Percentiles rank a stretch among this genome's conserved stretches.
Evolutionary conservation across 2,113 vertebrate genomes (phyloP).

Genomic region (Tragelaphus strepsiceros): DNA sequence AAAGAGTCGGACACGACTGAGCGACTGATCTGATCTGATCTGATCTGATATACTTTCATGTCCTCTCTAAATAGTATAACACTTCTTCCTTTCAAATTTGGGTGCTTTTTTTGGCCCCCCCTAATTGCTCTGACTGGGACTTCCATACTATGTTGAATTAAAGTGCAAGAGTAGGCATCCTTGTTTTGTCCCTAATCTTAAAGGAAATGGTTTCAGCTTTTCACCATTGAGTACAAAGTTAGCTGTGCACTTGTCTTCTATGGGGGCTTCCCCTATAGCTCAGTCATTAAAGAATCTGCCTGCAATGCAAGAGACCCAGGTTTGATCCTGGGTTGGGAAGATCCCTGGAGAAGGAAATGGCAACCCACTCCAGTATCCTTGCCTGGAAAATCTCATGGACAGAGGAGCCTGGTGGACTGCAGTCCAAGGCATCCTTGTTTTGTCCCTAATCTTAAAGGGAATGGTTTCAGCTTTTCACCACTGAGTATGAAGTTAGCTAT

Average conservation of each 20-base stretch:
- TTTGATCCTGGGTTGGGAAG: too few species aligned
- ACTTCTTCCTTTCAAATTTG: background rate
- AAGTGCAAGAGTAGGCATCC: background rate
- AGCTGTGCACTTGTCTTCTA: background rate
- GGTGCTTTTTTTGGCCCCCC: background rate
- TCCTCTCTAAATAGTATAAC: background rate
- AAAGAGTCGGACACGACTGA: too few species aligned
- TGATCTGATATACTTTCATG: background rate
- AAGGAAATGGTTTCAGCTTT: background rate
- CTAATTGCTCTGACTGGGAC: background rate
- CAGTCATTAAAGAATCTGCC: too few species aligned
- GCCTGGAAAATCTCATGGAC: too few species aligned
- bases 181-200: background rate
- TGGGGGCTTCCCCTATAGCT: too few species aligned
- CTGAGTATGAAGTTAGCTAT: background rate
- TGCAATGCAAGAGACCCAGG: too few species aligned
- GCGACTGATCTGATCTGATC: too few species aligned
- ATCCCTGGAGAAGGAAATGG: too few species aligned
- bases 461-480: background rate
- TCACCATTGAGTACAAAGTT: background rate
- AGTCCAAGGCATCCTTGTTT: background rate
- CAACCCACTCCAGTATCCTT: too few species aligned
- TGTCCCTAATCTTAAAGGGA: background rate
- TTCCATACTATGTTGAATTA: background rate
- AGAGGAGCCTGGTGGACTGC: too few species aligned